Conservation (phyloP, 2,113 vertebrate species). For the Numida meleagris region DNA sequence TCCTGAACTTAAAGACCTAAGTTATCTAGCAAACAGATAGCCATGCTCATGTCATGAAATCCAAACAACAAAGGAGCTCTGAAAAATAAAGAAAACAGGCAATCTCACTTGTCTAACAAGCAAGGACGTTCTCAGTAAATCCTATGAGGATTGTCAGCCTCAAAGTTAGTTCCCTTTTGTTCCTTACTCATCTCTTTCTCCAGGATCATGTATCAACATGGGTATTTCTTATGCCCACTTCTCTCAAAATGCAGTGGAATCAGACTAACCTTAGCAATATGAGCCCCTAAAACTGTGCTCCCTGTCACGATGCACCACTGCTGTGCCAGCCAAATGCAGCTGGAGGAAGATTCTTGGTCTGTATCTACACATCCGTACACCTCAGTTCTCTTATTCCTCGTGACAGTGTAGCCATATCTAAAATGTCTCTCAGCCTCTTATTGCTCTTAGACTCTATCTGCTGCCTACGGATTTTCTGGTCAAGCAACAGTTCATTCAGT, state of each 20-base stretch:
- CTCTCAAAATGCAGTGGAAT: neutral
- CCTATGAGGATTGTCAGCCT: neutral
- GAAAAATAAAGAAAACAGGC: neutral
- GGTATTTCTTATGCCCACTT: neutral
- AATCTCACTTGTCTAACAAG: neutral
- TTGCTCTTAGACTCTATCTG: neutral
- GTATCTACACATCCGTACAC: accelerated
- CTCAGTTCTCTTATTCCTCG: neutral
- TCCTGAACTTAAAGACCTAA: neutral
- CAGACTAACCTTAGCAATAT: neutral
- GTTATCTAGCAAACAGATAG: neutral
- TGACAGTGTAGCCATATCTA: neutral
- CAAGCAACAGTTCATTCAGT: neutral
- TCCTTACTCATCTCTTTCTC: neutral
- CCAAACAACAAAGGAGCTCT: neutral
- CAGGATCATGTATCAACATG: neutral
- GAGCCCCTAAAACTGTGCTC: neutral
- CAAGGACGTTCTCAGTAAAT: neutral
- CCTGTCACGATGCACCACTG: neutral
- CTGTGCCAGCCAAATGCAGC: neutral
- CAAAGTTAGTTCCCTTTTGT: neutral
- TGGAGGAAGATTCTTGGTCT: neutral
- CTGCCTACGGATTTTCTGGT: neutral
- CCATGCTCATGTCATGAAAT: neutral
- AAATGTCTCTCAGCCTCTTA: neutral